Base-by-base conservation (phyloP, 2,113 vertebrate genomes). In the Odocoileus virginianus region DNA sequence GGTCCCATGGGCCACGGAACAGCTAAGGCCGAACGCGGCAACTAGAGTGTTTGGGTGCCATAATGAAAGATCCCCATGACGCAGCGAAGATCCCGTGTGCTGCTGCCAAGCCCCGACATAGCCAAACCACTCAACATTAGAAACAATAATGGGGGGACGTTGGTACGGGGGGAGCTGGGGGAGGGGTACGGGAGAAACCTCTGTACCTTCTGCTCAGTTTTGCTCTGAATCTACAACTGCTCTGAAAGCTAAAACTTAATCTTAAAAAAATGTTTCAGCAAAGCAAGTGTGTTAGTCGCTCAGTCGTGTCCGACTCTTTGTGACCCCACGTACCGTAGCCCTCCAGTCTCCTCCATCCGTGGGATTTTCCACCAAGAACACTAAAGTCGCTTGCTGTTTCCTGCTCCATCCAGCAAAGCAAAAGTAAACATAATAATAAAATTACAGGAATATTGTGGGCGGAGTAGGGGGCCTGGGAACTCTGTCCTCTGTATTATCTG, bases 41-140 rank as follows among this genome's bases (percentile, higher is more conserved):
- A 12, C 21, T 14, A 0, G 71, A 74, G 36, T 0, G 5, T 19
- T 36, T 4, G 1, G 19, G 21, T 25, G 71, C 36, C 11, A 1
- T 14, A 13, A 13, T 3, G 64, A 74, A 25, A 7, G 36, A 40
- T 25, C 21, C 21, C 1, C 36, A 0, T 3, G 36, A 3, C 0
- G 11, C 36, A 25, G 36, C 5, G 1, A 2, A 74, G 71, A 13
- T 9, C 5, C 10, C 6, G 5, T 4, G 36, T 3, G 36, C 71
- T 25, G 21, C 19, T 25, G 71, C 36, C 19, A 25, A 74, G 71
- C n/a, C n/a, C n/a, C 17, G 1, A 25, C 36, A 43, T 21, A 43
- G 71, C 71, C 36, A 43, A 0, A 7, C 5, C 21, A 14, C 12
- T 1, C 36, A 3, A 2, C 36, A 1, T 10, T 19, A 12, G 7